Evolutionary conservation across 2,888 invertebrate genomes (phyloP).

Genomic region (Stenotaenia linearis): DNA sequence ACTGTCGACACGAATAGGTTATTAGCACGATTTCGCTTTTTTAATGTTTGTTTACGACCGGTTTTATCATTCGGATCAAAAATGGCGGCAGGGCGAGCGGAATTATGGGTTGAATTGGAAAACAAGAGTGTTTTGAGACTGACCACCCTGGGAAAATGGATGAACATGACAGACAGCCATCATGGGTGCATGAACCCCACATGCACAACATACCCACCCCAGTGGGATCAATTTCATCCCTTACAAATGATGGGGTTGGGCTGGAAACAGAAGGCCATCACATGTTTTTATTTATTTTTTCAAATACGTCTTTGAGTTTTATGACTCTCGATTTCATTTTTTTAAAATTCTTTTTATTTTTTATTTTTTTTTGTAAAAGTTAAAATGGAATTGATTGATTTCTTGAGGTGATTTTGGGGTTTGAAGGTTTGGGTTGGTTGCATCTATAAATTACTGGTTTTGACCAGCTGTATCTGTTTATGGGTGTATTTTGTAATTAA

Average conservation of each 20-base stretch:
- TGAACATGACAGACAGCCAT: not conserved
- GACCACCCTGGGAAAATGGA: conserved; percentile 5
- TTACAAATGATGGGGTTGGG: not conserved
- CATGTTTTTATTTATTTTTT: conserved; percentile 5
- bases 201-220: not conserved
- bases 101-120: not conserved
- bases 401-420: not conserved
- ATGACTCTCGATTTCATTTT: not conserved
- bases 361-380: not conserved
- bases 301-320: not conserved
- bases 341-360: not conserved
- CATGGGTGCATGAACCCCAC: not conserved
- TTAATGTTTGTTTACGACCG: no score
- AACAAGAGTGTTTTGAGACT: not conserved
- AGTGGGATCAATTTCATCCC: not conserved
- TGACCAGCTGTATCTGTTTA: not conserved
- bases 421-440: not conserved
- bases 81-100: no score
- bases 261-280: not conserved
- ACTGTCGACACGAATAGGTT: no score
- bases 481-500: not conserved
- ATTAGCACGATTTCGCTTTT: no score
- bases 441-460: not conserved
- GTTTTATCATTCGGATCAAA: no score
- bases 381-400: no score